A percentile compares a stretch with the other conserved stretches of the same genome.
Evolutionary conservation across 2,797 vertebrate species (phyloP).

Genomic region (Eulemur mongoz): DNA sequence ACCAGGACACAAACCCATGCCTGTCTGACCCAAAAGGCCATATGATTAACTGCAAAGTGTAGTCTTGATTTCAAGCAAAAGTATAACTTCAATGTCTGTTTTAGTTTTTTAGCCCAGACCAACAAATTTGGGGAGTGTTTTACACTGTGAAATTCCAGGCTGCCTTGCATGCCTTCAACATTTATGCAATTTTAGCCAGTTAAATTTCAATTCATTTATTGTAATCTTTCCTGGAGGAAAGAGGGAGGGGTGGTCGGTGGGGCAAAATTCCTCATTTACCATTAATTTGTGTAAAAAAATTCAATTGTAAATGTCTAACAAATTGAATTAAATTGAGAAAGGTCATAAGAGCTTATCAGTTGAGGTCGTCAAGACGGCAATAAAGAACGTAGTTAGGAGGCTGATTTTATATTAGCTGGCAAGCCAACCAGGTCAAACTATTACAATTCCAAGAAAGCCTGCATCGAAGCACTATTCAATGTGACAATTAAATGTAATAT

Average conservation of each 20-base stretch:
- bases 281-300: slow-evolving; percentile 61
- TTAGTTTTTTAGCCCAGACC: neutral
- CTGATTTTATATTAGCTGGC: slow-evolving; percentile 38
- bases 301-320: slow-evolving; percentile 67
- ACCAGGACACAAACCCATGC: neutral
- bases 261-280: slow-evolving; percentile 29
- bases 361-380: neutral
- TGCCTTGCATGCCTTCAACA: slow-evolving; percentile 25
- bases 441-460: slow-evolving; percentile 69
- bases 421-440: neutral
- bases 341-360: slow-evolving; percentile 31
- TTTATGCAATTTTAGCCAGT: slow-evolving; percentile 50
- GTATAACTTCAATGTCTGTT: neutral
- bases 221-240: slow-evolving; percentile 55
- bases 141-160: neutral
- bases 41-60: neutral
- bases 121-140: slow-evolving; percentile 26
- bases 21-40: neutral
- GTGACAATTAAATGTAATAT: slow-evolving; percentile 42
- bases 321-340: slow-evolving; percentile 72
- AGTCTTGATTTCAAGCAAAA: slow-evolving; percentile 10
- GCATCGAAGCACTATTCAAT: neutral
- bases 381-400: slow-evolving; percentile 56
- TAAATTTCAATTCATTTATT: slow-evolving; percentile 61
- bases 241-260: neutral